Evolutionary conservation across 2,888 invertebrate species (phyloP).

Genomic region (Hoplodrina ambigua): DNA sequence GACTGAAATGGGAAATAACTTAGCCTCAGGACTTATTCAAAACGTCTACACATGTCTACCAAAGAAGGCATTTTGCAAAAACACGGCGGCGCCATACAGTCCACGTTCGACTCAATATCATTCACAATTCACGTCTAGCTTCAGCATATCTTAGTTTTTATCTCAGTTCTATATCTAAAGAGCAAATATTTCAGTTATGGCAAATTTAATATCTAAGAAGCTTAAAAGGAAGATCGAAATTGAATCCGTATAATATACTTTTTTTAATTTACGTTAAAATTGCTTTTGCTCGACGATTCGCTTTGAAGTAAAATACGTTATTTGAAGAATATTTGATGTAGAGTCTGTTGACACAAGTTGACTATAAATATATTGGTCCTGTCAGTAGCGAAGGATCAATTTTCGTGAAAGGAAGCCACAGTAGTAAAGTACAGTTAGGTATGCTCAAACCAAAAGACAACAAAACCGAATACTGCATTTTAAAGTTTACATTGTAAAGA

Average conservation of each 20-base stretch:
- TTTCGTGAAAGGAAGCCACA: too few relatives aligned
- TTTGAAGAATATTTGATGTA: not conserved
- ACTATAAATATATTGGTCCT: too few relatives aligned
- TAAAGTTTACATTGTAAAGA: too few relatives aligned
- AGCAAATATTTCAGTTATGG: constrained; percentile 27
- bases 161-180: constrained; percentile 31
- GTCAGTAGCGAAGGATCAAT: too few relatives aligned
- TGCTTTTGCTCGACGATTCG: not conserved
- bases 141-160: constrained; percentile 39
- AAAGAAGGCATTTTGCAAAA: constrained; percentile 5
- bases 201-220: constrained; percentile 13
- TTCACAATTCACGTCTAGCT: constrained; percentile 30
- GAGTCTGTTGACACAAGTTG: too few relatives aligned
- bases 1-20: constrained; percentile 14
- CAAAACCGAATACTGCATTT: too few relatives aligned
- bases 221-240: constrained; percentile 5
- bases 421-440: too few relatives aligned
- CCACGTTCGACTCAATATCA: constrained; percentile 27
- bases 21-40: constrained; percentile 10
- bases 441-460: too few relatives aligned
- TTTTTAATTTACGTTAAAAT: constrained; percentile 8
- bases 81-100: constrained; percentile 38
- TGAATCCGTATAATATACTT: constrained; percentile 13
- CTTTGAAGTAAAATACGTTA: constrained; percentile 20
- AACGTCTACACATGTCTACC: constrained; percentile 2